These are phyloP conservation scores for Hippoglossus stenolepis DNA, from an alignment of 2,113 vertebrate genomes.

Conservation along the genomic window DNA sequence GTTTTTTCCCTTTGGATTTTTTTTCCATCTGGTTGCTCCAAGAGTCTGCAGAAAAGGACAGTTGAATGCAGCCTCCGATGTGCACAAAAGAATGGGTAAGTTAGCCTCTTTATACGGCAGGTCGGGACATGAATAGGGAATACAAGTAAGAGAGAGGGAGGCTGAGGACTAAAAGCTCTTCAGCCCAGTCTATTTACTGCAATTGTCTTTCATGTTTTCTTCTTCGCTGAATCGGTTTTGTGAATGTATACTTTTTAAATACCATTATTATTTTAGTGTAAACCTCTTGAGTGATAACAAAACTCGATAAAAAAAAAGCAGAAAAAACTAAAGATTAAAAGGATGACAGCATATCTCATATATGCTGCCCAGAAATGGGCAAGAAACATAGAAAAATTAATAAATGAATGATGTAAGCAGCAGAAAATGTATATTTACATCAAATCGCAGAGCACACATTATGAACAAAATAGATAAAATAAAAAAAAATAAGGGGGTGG, in stretches of 20 bases:
- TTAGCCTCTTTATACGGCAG: slow-evolving; percentile 85
- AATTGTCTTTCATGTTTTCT: slow-evolving; percentile 53
- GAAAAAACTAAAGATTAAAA: neutral
- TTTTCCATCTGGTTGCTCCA: slow-evolving; percentile 92
- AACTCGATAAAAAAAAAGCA: neutral
- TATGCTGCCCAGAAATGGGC: neutral
- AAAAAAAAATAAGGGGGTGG: neutral
- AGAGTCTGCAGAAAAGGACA: slow-evolving; percentile 91
- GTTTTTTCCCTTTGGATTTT: slow-evolving; percentile 89
- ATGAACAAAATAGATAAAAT: neutral
- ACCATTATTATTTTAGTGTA: neutral
- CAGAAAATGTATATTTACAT: slow-evolving; percentile 1
- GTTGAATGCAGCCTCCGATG: slow-evolving; percentile 99
- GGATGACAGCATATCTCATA: neutral
- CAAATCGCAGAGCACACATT: slow-evolving; percentile 24
- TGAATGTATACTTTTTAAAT: slow-evolving; percentile 21
- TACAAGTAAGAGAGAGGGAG: slow-evolving; percentile 69
- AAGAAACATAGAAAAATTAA: neutral
- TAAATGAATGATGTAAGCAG: slow-evolving; percentile 1
- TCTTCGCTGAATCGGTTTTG: slow-evolving; percentile 18
- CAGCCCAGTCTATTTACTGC: slow-evolving; percentile 71
- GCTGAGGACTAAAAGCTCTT: slow-evolving; percentile 71
- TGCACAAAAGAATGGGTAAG: slow-evolving; percentile 99
- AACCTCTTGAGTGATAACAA: neutral
- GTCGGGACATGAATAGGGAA: slow-evolving; percentile 82